Percentiles rank a stretch among this genome's conserved stretches.
Evolutionary conservation across 2,888 invertebrate species (phyloP).

Genomic region (Limnephilus lunatus): DNA sequence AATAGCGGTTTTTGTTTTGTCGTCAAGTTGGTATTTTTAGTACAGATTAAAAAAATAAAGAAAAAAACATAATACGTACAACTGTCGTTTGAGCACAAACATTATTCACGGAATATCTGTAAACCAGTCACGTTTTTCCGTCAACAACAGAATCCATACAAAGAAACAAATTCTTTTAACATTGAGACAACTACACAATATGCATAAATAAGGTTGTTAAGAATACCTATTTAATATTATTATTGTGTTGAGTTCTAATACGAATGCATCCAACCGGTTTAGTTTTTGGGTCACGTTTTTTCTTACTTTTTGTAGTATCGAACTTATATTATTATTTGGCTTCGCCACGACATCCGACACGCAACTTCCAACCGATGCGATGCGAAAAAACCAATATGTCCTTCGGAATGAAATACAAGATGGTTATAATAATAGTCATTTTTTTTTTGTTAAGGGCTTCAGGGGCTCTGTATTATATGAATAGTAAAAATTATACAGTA

Average conservation of each 20-base stretch:
- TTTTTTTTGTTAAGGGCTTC: no score
- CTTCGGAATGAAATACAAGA: no score
- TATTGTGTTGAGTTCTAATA: not conserved
- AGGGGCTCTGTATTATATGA: no score
- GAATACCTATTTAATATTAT: not conserved
- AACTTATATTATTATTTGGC: not conserved
- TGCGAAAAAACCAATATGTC: not conserved
- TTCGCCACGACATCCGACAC: not conserved
- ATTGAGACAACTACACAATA: not conserved
- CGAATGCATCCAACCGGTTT: not conserved
- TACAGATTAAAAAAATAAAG: not conserved
- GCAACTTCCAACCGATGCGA: not conserved
- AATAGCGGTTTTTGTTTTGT: no score
- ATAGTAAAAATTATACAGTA: no score
- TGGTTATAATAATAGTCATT: no score
- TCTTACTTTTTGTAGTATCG: not conserved
- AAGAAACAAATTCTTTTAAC: not conserved
- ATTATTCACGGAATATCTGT: not conserved
- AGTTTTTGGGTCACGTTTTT: slow-evolving; percentile 30
- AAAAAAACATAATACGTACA: not conserved
- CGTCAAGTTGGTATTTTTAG: no score
- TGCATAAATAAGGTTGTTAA: not conserved
- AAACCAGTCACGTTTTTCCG: not conserved
- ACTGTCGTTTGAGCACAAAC: not conserved
- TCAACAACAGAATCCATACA: slow-evolving; percentile 2